Evolutionary conservation across 53 echinoderm and acorn worm genomes (phyloP).

Genomic region (Holothuria leucospilota): DNA sequence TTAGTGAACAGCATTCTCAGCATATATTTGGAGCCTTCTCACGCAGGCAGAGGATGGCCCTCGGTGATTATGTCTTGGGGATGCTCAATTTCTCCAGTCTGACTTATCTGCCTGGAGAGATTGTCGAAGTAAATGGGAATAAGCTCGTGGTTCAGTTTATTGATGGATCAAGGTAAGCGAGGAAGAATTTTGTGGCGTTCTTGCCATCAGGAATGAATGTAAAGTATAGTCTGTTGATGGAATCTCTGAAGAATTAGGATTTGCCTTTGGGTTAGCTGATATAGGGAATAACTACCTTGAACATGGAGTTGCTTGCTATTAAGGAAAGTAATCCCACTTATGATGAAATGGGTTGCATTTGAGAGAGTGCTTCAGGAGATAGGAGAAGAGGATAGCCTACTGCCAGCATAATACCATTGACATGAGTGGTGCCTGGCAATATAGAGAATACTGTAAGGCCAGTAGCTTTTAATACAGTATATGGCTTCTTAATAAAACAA

Average conservation of each 20-base stretch:
- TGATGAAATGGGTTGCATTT: too few species aligned
- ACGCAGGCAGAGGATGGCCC: slow-evolving; percentile 84
- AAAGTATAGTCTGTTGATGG: not conserved
- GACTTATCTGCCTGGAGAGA: slow-evolving; percentile 87
- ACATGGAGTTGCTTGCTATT: not conserved
- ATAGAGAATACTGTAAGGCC: too few species aligned
- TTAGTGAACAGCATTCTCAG: slow-evolving; percentile 71
- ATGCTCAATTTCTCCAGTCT: slow-evolving; percentile 67
- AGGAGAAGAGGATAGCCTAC: too few species aligned
- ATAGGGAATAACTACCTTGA: not conserved
- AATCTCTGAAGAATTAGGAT: not conserved
- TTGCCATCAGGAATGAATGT: too few species aligned
- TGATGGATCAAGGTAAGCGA: slow-evolving; percentile 82
- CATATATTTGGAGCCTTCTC: slow-evolving; percentile 96
- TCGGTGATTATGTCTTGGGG: slow-evolving; percentile 86
- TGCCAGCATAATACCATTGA: too few species aligned
- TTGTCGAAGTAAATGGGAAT: slow-evolving; percentile 66
- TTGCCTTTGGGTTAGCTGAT: not conserved
- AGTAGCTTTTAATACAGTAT: too few species aligned
- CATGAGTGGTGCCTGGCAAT: too few species aligned
- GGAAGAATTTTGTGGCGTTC: too few species aligned
- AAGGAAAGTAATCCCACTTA: too few species aligned
- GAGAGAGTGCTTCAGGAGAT: too few species aligned
- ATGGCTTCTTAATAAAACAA: too few species aligned
- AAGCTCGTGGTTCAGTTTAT: slow-evolving; percentile 85